Evolutionary conservation across 2,797 vertebrate species (phyloP), one percentile per base, ranked within the genome.

Genomic region (Coracias cyanogaster): DNA sequence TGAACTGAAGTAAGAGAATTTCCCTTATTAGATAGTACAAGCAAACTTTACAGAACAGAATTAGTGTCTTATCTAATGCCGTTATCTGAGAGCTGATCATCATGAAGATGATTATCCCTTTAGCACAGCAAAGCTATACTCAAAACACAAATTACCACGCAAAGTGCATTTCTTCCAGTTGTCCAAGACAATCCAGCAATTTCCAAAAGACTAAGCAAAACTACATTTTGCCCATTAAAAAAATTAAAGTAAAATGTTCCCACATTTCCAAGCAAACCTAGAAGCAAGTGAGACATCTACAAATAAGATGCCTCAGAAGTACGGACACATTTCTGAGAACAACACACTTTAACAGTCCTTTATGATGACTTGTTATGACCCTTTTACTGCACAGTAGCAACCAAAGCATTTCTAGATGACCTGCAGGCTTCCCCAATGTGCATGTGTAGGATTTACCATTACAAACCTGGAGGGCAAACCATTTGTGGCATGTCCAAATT

Each of bases 401-500:
- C 22, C 24, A 29, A 54, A 77, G 39, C 11, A 20, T 28, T 71
- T 67, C 29, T 51, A 41, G 48, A 39, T 2, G 12, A 51, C 31
- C 13, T 70, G 37, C 67, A 92, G 86, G 16, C 61, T 74, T 51
- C 29, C 78, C 67, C 55, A 69, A 3, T 55, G 92, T 57, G 82
- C 93, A 4, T 66, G 69, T 82, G 79, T 96, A 96, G 49, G 91
- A 96, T 92, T 94, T 83, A 94, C 77, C 77, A 90, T 93, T 94
- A 98, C 98, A 96, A 97, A 99, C 99, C 99, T 95, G 99, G 98
- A 96, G 99, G 98, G 97, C 99, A 99, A 89, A 99, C 98, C 98
- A 99, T 98, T 97, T 99, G 99, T 74, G 99, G 99, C 95, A 99
- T 98, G 82, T 99, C 99, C 97, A 99, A 97, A 60, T 97, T 98